These are phyloP conservation scores for Hippoglossus hippoglossus DNA, from an alignment of 2,797 vertebrate species.

Conservation along the genomic window DNA sequence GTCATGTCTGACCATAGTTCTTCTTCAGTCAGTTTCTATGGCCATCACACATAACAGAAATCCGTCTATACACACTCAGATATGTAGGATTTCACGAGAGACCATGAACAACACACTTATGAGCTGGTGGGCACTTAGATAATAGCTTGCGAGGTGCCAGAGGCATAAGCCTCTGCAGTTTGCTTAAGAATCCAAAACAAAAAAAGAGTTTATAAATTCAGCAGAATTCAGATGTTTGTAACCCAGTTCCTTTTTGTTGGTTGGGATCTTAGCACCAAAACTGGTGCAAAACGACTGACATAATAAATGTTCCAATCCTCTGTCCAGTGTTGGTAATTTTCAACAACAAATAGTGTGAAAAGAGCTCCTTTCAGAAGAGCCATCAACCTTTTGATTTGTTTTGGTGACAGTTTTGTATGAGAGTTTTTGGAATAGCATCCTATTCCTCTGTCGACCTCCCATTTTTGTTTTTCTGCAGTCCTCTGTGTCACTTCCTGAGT, in stretches of 20 bases:
- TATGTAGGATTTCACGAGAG: conserved; percentile 82
- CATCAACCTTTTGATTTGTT: conserved; percentile 69
- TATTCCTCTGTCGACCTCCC: conserved; percentile 64
- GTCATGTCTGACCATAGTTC: conserved; percentile 89
- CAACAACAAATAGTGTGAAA: conserved; percentile 74
- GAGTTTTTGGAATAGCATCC: conserved; percentile 66
- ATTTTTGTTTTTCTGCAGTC: conserved; percentile 33
- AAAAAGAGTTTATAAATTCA: conserved; percentile 81
- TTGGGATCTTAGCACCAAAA: conserved; percentile 58
- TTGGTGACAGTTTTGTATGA: conserved; percentile 77
- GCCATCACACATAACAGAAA: conserved; percentile 78
- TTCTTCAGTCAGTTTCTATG: conserved; percentile 74
- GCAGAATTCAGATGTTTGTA: conserved; percentile 71
- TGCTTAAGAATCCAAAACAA: conserved; percentile 85
- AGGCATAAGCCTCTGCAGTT: conserved; percentile 91
- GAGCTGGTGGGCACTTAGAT: conserved; percentile 98
- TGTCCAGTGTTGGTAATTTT: conserved; percentile 58
- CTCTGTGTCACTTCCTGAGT: conserved; percentile 91
- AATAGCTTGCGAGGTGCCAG: conserved; percentile 94
- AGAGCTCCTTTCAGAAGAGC: conserved; percentile 59
- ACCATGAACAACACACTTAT: conserved; percentile 94
- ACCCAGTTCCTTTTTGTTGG: conserved; percentile 71
- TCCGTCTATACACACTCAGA: conserved; percentile 74
- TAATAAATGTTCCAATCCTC: conserved; percentile 58
- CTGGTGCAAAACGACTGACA: conserved; percentile 55